Evolutionary conservation across 1,140 invertebrate genomes (phyloP).

Genomic region (Halictus rubicundus): DNA sequence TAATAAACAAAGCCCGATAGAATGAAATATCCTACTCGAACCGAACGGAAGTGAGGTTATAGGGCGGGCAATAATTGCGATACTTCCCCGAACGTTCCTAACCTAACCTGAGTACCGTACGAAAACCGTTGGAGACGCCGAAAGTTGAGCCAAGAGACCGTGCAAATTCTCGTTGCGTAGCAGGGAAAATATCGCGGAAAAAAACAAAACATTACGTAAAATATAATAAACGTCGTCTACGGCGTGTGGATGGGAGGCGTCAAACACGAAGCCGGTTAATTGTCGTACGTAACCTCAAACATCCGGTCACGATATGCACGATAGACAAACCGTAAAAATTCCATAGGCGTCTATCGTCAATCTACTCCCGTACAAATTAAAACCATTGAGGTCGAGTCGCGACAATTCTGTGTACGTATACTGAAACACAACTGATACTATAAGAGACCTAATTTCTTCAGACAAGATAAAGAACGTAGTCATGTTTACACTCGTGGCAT

Average conservation of each 20-base stretch:
- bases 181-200: background rate
- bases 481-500: too few species aligned
- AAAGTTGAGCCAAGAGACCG: background rate
- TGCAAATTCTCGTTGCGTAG: background rate
- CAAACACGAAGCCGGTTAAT: background rate
- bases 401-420: too few species aligned
- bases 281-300: slow-evolving; percentile 35
- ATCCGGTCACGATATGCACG: background rate
- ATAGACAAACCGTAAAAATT: too few species aligned
- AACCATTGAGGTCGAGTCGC: too few species aligned
- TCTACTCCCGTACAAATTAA: too few species aligned
- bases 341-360: too few species aligned
- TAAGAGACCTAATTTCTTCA: too few species aligned
- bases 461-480: too few species aligned
- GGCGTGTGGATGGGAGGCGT: background rate
- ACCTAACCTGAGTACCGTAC: slow-evolving; percentile 9
- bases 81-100: background rate
- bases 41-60: background rate
- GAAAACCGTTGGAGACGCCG: slow-evolving; percentile 15
- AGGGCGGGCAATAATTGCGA: background rate
- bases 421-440: too few species aligned
- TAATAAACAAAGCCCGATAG: background rate
- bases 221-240: background rate
- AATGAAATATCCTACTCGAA: background rate
- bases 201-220: slow-evolving; percentile 27